These are phyloP conservation scores for Silurus meridionalis DNA, from an alignment of 2,113 vertebrate genomes.

Conservation along the genomic window DNA sequence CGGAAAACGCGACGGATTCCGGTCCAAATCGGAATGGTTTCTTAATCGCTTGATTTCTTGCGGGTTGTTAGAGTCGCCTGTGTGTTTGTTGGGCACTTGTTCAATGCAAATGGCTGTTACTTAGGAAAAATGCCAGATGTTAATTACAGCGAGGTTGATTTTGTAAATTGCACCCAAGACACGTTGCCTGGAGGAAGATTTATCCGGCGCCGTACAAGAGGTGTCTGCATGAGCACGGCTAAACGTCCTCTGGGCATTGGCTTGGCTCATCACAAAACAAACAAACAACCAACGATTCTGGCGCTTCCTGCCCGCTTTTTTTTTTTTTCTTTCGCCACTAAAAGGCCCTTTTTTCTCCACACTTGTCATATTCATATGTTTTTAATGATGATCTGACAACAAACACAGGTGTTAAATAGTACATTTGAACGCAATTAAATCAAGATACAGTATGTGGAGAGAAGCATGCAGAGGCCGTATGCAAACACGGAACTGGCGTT, in stretches of 20 bases:
- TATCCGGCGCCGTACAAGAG: conserved; percentile 62
- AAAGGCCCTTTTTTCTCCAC: conserved; percentile 33
- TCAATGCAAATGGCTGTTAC: conserved; percentile 62
- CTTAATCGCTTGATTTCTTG: conserved; percentile 47
- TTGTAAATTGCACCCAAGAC: conserved; percentile 70
- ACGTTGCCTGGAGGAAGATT: conserved; percentile 65
- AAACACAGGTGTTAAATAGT: conserved; percentile 33
- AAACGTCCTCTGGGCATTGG: conserved; percentile 59
- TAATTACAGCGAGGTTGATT: conserved; percentile 71
- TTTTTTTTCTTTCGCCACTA: conserved; percentile 9
- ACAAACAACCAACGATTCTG: conserved; percentile 62
- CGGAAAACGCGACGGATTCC: conserved; percentile 20
- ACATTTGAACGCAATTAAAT: conserved; percentile 27
- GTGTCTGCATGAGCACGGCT: conserved; percentile 55
- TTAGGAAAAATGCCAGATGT: conserved; percentile 67
- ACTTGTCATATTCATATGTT: conserved; percentile 2
- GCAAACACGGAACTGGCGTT: neutral
- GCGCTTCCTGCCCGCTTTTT: conserved; percentile 45
- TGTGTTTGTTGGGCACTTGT: conserved; percentile 57
- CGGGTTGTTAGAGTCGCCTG: conserved; percentile 41
- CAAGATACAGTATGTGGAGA: neutral
- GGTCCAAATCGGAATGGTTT: conserved; percentile 48
- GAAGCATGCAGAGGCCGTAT: neutral
- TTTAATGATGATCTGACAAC: conserved; percentile 40
- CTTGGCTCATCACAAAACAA: conserved; percentile 62